These are phyloP conservation scores for Nemotelus pantherinus DNA, from an alignment of 2,888 invertebrate genomes.

Conservation along the genomic window DNA sequence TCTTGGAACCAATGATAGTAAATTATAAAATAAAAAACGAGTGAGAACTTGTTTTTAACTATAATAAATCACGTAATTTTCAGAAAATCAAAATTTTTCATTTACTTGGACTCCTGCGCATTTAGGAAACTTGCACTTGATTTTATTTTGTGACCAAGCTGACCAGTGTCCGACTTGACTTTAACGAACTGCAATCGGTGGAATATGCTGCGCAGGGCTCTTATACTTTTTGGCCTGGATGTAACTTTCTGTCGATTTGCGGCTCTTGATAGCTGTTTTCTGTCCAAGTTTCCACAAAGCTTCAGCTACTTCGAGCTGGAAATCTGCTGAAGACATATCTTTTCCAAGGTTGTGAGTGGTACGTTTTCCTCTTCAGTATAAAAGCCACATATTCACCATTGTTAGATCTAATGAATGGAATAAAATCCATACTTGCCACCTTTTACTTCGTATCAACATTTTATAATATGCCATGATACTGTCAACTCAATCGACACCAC, in stretches of 20 bases:
- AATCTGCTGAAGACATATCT: background rate
- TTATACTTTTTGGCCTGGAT: conserved; percentile 50
- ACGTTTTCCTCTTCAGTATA: background rate
- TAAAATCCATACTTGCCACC: too few relatives aligned
- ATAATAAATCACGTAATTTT: too few relatives aligned
- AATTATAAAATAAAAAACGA: too few relatives aligned
- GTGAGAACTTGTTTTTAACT: too few relatives aligned
- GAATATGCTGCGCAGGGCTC: conserved; percentile 51
- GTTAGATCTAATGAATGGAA: too few relatives aligned
- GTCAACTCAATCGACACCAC: too few relatives aligned
- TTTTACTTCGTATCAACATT: too few relatives aligned
- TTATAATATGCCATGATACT: too few relatives aligned
- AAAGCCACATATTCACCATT: background rate
- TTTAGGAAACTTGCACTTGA: conserved; percentile 51
- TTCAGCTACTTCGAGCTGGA: background rate
- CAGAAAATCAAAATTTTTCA: too few relatives aligned
- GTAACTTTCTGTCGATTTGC: conserved; percentile 8
- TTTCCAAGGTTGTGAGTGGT: background rate
- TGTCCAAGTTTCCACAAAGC: background rate
- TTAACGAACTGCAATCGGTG: conserved; percentile 50
- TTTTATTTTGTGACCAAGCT: conserved; percentile 51
- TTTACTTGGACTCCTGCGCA: conserved; percentile 36
- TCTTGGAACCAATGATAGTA: too few relatives aligned
- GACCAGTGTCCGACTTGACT: conserved; percentile 52
- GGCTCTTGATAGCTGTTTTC: background rate